These are phyloP conservation scores for Apeltes quadracus DNA, from an alignment of 2,113 vertebrate genomes.

Conservation along the genomic window DNA sequence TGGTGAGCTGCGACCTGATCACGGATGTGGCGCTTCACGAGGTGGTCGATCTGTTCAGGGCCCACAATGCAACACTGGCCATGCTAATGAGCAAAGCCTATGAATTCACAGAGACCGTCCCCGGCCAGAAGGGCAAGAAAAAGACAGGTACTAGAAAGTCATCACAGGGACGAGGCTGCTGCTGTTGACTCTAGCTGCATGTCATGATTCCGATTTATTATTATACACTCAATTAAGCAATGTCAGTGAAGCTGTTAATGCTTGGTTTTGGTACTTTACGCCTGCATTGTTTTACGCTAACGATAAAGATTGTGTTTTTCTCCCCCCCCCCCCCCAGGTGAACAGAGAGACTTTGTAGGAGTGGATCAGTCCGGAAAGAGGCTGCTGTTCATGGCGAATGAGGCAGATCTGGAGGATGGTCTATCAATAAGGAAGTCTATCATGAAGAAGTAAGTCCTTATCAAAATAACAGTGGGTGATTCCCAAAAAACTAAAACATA, in stretches of 20 bases:
- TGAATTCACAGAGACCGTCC: conserved; percentile 87
- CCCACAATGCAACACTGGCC: conserved; percentile 91
- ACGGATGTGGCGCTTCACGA: conserved; percentile 94
- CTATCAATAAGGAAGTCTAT: conserved; percentile 92
- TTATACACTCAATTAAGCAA: background rate
- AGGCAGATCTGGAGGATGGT: conserved; percentile 96
- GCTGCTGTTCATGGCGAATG: conserved; percentile 97
- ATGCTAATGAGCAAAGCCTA: conserved; percentile 95
- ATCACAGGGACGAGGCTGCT: background rate
- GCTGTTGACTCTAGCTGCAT: background rate
- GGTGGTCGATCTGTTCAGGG: conserved; percentile 96
- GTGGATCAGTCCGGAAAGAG: conserved; percentile 92
- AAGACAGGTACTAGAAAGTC: conserved; percentile 84
- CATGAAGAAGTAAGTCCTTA: conserved; percentile 89
- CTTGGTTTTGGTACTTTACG: background rate
- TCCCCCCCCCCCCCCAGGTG: conserved; percentile 81
- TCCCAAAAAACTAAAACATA: background rate
- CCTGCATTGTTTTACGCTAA: conserved; percentile 49
- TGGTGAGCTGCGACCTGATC: conserved; percentile 95
- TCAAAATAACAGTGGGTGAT: background rate
- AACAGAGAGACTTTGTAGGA: conserved; percentile 97
- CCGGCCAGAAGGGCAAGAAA: conserved; percentile 96
- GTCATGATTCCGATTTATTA: background rate
- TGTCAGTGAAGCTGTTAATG: background rate
- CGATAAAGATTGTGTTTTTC: conserved; percentile 13